Base-by-base conservation (phyloP, 2,797 vertebrate species). In the Esox masquinongy region DNA sequence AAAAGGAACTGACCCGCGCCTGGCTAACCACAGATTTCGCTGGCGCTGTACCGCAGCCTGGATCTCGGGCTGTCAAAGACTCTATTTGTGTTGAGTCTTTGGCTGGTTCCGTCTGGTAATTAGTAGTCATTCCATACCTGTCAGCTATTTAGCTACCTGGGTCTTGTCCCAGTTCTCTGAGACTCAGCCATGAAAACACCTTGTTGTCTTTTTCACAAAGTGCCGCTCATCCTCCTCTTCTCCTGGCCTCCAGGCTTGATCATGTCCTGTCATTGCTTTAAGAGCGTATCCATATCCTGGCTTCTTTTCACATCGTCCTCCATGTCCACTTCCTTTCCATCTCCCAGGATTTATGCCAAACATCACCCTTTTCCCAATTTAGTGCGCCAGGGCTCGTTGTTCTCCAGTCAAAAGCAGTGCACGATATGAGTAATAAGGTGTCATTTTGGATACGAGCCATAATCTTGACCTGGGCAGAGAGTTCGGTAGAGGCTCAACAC, bases 251-350 rank as follows among this genome's bases (percentile, higher is more conserved):
- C 72, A 8, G 71, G 79, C 80, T 77, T 82, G 83, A 81, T 88
- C 82, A 83, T 82, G 81, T 88, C 82, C 81, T 79, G 84, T 88
- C 85, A 83, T 83, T 85, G 83, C 84, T 78, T 79, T 76, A 78
- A 72, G 72, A 80, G 79, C 80, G 81, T 84, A 84, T 66, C 49
- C 66, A 75, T 75, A 78, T 79, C 75, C 71, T 88, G 80, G 77
- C 80, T 72, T 79, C 73, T 49, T 49, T 68, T 71, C 76, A 82
- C 47, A 22, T 75, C 29, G 74, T 53, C 74, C 68, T 56, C 79
- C 73, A 64, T 79, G 22, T 56, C 64, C n/a, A 70, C 49, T 73
- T 79, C 43, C 68, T 34, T 43, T 64, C 34, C 69, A 47, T 64
- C 71, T 19, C 34, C 19, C 34, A 34, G 29, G 0, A 0, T 19